These are phyloP conservation scores for Diadumene lineata DNA, from an alignment of 92 coral and sea anemone genomes.

Conservation along the genomic window DNA sequence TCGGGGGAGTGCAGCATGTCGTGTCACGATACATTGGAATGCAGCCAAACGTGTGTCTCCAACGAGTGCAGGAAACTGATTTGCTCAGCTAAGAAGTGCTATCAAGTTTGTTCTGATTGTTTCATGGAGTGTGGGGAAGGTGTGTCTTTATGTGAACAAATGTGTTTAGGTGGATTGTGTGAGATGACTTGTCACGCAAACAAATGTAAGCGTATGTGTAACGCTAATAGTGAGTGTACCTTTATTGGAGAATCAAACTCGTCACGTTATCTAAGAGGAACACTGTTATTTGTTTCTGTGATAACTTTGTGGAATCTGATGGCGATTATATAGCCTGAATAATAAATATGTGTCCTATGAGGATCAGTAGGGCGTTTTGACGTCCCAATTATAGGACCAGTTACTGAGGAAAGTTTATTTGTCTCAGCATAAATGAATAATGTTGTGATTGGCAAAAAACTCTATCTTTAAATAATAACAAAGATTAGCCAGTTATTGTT, in stretches of 20 bases:
- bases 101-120: slow-evolving; percentile 38
- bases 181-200: slow-evolving; percentile 45
- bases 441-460: too few species aligned
- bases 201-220: slow-evolving; percentile 30
- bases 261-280: not conserved
- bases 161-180: slow-evolving; percentile 39
- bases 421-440: too few species aligned
- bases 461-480: too few species aligned
- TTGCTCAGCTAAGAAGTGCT: slow-evolving; percentile 36
- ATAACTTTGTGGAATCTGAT: not conserved
- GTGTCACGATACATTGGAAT: slow-evolving; percentile 41
- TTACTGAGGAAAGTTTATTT: too few species aligned
- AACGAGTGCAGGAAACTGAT: slow-evolving; percentile 16
- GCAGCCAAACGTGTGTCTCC: slow-evolving; percentile 66
- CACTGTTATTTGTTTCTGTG: not conserved
- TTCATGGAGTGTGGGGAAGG: slow-evolving; percentile 31
- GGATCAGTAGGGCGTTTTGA: too few species aligned
- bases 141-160: slow-evolving; percentile 29
- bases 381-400: too few species aligned
- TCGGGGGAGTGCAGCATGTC: slow-evolving; percentile 60
- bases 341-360: too few species aligned
- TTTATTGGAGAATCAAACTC: slow-evolving; percentile 16
- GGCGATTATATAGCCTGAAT: not conserved
- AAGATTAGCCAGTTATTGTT: too few species aligned
- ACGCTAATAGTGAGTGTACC: slow-evolving; percentile 6